Conservation (phyloP, 2,797 vertebrate genomes). For the Cephalopachus bancanus region DNA sequence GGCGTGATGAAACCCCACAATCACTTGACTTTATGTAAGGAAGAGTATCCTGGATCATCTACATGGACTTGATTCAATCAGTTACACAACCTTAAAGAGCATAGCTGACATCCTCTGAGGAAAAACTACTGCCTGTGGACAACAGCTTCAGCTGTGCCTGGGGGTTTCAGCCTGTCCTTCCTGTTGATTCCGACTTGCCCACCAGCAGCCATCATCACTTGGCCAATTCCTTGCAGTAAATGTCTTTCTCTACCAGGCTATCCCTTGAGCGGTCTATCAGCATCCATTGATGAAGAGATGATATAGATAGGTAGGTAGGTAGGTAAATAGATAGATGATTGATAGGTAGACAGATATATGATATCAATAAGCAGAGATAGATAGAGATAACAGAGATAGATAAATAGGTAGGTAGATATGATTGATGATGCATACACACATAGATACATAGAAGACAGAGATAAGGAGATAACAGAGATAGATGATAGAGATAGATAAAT, state of each 20-base stretch:
- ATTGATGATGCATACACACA: too few relatives aligned
- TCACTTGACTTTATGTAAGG: neutral
- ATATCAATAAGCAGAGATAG: too few relatives aligned
- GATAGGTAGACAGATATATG: too few relatives aligned
- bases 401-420: too few relatives aligned
- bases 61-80: neutral
- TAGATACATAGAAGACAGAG: too few relatives aligned
- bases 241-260: neutral
- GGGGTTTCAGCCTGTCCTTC: too few relatives aligned
- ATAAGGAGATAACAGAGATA: too few relatives aligned
- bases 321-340: too few relatives aligned
- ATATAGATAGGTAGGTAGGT: too few relatives aligned
- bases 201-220: neutral
- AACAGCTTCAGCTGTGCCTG: neutral
- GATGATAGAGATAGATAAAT: too few relatives aligned
- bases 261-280: neutral
- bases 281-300: too few relatives aligned
- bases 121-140: fast-evolving
- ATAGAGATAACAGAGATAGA: too few relatives aligned
- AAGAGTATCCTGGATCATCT: neutral
- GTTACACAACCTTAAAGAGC: neutral
- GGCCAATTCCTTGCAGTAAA: neutral
- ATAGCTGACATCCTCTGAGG: neutral
- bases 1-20: neutral
- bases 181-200: neutral